Evolutionary conservation across 2,888 invertebrate species (phyloP).

Genomic region (Ditula angustiorana): DNA sequence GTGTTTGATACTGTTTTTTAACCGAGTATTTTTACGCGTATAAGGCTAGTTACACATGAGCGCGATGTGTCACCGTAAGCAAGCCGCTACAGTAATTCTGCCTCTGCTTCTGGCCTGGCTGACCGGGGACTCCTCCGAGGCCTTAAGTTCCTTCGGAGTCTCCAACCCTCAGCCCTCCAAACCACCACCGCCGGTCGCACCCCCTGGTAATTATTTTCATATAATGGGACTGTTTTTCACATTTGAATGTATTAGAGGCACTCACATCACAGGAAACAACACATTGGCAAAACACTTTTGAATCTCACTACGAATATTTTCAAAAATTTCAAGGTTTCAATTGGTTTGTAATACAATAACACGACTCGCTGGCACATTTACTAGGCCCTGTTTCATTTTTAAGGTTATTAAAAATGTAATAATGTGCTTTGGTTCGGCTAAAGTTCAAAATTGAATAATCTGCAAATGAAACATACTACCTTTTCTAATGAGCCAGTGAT

Average conservation of each 20-base stretch:
- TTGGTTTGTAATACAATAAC: conserved; percentile 3
- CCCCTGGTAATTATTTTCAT: conserved; percentile 83
- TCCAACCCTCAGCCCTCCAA: conserved; percentile 86
- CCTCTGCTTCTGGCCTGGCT: conserved; percentile 67
- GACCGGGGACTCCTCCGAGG: conserved; percentile 82
- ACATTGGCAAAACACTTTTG: conserved; percentile 35
- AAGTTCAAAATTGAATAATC: not conserved
- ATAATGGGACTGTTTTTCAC: conserved; percentile 66
- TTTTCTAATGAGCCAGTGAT: not conserved
- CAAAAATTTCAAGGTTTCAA: not conserved
- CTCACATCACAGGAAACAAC: conserved; percentile 16
- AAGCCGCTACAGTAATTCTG: conserved; percentile 66
- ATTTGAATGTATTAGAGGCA: conserved; percentile 32
- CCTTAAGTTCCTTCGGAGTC: conserved; percentile 89
- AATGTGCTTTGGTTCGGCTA: not conserved
- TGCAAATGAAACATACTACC: not conserved
- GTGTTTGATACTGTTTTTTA: conserved; percentile 37
- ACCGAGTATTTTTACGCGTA: conserved; percentile 33
- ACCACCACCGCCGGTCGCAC: conserved; percentile 82
- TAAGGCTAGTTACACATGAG: conserved; percentile 53
- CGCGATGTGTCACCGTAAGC: conserved; percentile 69
- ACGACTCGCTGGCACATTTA: not conserved
- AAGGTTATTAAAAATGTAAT: not conserved
- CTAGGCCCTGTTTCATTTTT: conserved; percentile 8
- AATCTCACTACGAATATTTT: conserved; percentile 1